Base-by-base conservation (phyloP, 2,888 invertebrate genomes). In the Netelia inedita region DNA sequence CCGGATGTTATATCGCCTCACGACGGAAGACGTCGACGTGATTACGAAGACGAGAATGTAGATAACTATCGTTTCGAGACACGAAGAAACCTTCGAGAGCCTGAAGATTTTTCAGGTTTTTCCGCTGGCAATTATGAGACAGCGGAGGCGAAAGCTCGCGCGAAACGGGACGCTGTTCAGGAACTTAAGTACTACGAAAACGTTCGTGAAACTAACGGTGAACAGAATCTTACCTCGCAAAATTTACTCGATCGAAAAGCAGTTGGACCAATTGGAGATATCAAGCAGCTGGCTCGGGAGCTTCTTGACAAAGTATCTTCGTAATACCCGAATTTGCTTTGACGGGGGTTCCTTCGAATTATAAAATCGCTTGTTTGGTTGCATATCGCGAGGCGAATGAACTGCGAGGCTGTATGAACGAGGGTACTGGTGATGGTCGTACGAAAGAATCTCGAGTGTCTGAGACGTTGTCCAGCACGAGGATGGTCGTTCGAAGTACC, bases 251-350 rank as follows among this genome's bases (percentile, higher is more conserved):
- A 55, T 21, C 55, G 63, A 21, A 86, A 72, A 63, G 85, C 87
- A 5, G 83, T 78, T 10, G 78, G 72, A 57, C 88, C 90, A 1
- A 86, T 91, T 16, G 86, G 84, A 10, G 91, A 92, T 73, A 89
- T 91, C 11, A 88, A 88, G 71, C 85, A 89, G 35, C 84, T 92
- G 5, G 88, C 89, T 14, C 84, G 89, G 75, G 87, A 87, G 69
- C 76, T 92, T 23, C 86, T 90, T 35, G 83, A 81, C 14, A 92
- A 92, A 83, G 91, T 92, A 76, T 85, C 28, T 63, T 43, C 23
- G 59, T 69, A 59, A 53, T 59, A 46, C 71, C 11, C 57, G 55
- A 35, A 69, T 43, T 16, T 59, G 3, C 2, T 57, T 55, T 41
- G 43, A 8, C 43, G 28, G 11, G 11, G 28, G 28, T 19, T 43